phyloP scores from a whole-genome alignment of 1,140 invertebrate genomes.

The Musca vetustissima region DNA sequence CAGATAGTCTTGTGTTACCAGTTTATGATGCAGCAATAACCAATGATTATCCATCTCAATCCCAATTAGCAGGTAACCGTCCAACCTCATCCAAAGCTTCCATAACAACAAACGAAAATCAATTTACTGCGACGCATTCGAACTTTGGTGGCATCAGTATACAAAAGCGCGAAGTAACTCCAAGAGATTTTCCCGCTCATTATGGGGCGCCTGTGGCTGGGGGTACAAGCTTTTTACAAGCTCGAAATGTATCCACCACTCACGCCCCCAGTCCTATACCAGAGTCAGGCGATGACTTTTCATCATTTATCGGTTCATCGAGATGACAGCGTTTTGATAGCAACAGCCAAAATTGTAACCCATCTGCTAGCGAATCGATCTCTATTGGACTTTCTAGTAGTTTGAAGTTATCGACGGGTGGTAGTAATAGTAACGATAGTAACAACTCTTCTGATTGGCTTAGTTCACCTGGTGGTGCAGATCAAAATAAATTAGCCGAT shows the following conservation, averaged over 20 bases:
- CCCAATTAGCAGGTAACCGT: slow-evolving; percentile 45
- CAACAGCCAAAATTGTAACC: slow-evolving; percentile 45
- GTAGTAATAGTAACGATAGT: slow-evolving; percentile 31
- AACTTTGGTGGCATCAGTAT: slow-evolving; percentile 32
- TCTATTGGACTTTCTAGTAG: slow-evolving; percentile 51
- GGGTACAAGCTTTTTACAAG: slow-evolving; percentile 40
- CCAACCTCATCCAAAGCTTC: slow-evolving; percentile 29
- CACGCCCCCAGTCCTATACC: slow-evolving; percentile 41
- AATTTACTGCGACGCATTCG: slow-evolving; percentile 27
- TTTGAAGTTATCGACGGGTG: slow-evolving; percentile 41
- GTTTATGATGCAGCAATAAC: slow-evolving; percentile 29
- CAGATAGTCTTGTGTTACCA: slow-evolving; percentile 30
- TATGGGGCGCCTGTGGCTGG: slow-evolving; percentile 33
- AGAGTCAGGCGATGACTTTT: slow-evolving; percentile 50
- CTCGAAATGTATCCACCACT: slow-evolving; percentile 26
- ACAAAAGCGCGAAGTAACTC: slow-evolving; percentile 31
- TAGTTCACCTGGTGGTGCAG: slow-evolving; percentile 45
- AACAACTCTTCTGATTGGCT: slow-evolving; percentile 42
- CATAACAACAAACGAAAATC: slow-evolving; percentile 42
- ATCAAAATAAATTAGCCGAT: slow-evolving; percentile 33
- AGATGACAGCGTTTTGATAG: slow-evolving; percentile 51
- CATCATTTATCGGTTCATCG: slow-evolving; percentile 41
- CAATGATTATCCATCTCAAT: slow-evolving; percentile 48
- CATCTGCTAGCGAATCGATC: slow-evolving; percentile 45
- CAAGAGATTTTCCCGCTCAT: slow-evolving; percentile 41